These are phyloP conservation scores for Channa striata DNA, from an alignment of 2,797 vertebrate species.

Conservation along the genomic window DNA sequence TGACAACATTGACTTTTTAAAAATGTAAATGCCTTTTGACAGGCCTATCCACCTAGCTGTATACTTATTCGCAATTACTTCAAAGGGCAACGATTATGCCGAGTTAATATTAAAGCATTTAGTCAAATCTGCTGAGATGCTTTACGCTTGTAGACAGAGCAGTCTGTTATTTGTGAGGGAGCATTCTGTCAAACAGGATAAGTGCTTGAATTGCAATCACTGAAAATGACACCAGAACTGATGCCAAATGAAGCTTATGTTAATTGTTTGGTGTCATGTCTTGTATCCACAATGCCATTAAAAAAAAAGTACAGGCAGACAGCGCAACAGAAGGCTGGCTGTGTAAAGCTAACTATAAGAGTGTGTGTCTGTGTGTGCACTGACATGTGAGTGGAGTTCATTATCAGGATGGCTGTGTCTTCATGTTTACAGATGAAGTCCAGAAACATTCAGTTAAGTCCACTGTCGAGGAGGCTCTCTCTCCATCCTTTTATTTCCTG, in stretches of 20 bases:
- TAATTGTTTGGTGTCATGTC: slow-evolving; percentile 9
- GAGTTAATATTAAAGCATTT: slow-evolving; percentile 45
- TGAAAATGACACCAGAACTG: slow-evolving; percentile 19
- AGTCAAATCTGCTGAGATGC: slow-evolving; percentile 39
- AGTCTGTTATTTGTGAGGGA: slow-evolving; percentile 22
- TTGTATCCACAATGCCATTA: slow-evolving; percentile 26
- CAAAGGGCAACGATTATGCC: slow-evolving; percentile 43
- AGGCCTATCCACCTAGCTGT: slow-evolving; percentile 18
- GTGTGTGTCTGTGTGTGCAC: slow-evolving; percentile 27
- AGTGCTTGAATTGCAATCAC: slow-evolving; percentile 14
- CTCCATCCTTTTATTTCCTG: slow-evolving; percentile 68
- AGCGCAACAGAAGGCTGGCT: slow-evolving; percentile 25
- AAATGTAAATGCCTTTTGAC: not conserved
- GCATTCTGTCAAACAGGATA: slow-evolving; percentile 38
- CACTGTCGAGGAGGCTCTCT: slow-evolving; percentile 69
- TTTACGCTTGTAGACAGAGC: slow-evolving; percentile 28
- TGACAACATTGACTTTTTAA: not conserved
- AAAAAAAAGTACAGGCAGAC: slow-evolving; percentile 11
- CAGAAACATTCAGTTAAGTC: slow-evolving; percentile 74
- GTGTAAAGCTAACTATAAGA: slow-evolving; percentile 25
- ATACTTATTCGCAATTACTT: slow-evolving; percentile 3
- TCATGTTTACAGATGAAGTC: slow-evolving; percentile 78
- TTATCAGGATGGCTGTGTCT: slow-evolving; percentile 66
- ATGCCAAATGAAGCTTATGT: slow-evolving; percentile 33
- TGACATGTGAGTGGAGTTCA: slow-evolving; percentile 55